Evolutionary conservation across 2,888 invertebrate species (phyloP).

Genomic region (Hermodice carunculata): DNA sequence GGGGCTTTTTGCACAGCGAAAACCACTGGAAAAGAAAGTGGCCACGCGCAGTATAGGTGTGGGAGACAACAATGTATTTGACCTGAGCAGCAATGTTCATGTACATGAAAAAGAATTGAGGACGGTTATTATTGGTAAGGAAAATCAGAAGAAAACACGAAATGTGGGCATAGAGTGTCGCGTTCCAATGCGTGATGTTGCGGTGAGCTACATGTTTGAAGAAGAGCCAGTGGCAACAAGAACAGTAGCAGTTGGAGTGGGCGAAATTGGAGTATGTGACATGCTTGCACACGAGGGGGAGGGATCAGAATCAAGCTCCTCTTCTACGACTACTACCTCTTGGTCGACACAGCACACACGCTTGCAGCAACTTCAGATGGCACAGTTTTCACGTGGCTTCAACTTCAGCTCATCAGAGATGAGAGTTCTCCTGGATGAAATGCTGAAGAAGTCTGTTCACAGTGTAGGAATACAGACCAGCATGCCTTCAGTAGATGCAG

Average conservation of each 20-base stretch:
- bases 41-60: constrained; percentile 75
- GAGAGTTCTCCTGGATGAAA: constrained; percentile 44
- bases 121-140: constrained; percentile 62
- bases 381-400: constrained; percentile 31
- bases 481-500: constrained; percentile 39
- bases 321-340: not conserved
- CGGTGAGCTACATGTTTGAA: constrained; percentile 57
- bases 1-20: constrained; percentile 36
- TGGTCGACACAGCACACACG: not conserved
- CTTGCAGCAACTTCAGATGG: constrained; percentile 42
- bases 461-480: constrained; percentile 59
- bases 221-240: constrained; percentile 58
- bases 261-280: constrained; percentile 41
- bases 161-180: constrained; percentile 63
- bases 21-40: constrained; percentile 11
- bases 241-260: constrained; percentile 63
- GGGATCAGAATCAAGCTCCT: not conserved
- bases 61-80: constrained; percentile 73
- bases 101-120: constrained; percentile 68
- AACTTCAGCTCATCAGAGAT: constrained; percentile 38
- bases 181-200: constrained; percentile 44
- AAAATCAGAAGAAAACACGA: constrained; percentile 49
- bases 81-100: constrained; percentile 50
- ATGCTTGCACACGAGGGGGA: not conserved
- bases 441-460: constrained; percentile 60